A percentile compares a stretch with the other conserved stretches of the same genome.
Evolutionary conservation across 2,888 invertebrate genomes (phyloP).

Genomic region (Metacarcinus magister): DNA sequence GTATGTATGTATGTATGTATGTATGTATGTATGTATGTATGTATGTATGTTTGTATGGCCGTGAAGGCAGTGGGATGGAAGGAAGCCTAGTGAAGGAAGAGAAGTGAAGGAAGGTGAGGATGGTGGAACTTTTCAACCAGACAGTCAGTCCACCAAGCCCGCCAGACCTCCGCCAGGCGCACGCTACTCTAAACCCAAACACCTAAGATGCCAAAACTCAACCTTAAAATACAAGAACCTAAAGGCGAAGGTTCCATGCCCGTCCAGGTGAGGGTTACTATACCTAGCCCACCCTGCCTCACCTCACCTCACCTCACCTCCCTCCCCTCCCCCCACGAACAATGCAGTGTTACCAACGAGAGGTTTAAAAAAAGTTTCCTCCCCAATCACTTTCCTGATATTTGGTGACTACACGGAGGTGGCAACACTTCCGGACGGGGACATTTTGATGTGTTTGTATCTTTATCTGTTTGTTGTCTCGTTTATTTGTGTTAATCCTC

Average conservation of each 20-base stretch:
- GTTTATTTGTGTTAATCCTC: neutral
- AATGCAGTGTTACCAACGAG: constrained; percentile 61
- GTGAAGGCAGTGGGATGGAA: constrained; percentile 26
- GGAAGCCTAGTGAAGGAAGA: constrained; percentile 1
- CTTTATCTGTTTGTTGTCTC: neutral
- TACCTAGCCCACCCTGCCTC: neutral
- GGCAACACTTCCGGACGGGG: constrained; percentile 6
- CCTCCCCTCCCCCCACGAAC: constrained; percentile 20
- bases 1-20: too few relatives aligned
- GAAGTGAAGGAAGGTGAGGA: constrained; percentile 21
- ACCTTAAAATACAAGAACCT: constrained; percentile 7
- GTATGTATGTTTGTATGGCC: neutral
- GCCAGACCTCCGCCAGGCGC: constrained; percentile 18
- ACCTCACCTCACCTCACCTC: neutral
- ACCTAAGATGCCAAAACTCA: neutral
- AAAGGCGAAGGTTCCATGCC: neutral
- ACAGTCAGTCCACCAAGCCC: constrained; percentile 31
- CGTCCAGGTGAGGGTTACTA: constrained; percentile 28
- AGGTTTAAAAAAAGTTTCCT: constrained; percentile 13
- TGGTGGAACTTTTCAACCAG: constrained; percentile 47
- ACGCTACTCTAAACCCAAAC: constrained; percentile 13
- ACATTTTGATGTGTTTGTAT: neutral
- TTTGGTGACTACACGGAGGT: constrained; percentile 36
- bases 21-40: too few relatives aligned
- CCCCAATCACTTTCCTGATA: constrained; percentile 40